A percentile compares a stretch with the other conserved stretches of the same genome.
phyloP scores from a whole-genome alignment of 92 coral and sea anemone genomes.

The Nematostella vectensis region DNA sequence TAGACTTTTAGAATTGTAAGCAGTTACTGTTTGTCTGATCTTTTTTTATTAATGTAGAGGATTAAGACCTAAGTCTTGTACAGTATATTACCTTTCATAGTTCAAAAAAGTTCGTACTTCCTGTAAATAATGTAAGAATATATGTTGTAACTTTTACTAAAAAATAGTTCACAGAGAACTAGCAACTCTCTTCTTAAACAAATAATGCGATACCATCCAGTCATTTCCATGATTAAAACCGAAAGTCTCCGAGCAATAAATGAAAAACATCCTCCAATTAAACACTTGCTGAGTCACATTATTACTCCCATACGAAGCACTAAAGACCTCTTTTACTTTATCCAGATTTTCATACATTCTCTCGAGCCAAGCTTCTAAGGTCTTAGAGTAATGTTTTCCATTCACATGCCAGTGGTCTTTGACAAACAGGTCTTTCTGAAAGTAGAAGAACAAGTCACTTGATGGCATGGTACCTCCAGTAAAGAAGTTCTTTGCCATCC shows the following conservation, averaged over 20 bases:
- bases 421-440: slow-evolving; percentile 58
- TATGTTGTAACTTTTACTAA: neutral
- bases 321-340: slow-evolving; percentile 42
- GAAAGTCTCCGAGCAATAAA: slow-evolving; percentile 73
- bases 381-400: slow-evolving; percentile 63
- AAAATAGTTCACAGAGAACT: slow-evolving; percentile 31
- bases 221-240: slow-evolving; percentile 70
- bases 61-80: too few species aligned
- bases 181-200: slow-evolving; percentile 42
- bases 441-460: slow-evolving; percentile 61
- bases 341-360: slow-evolving; percentile 46
- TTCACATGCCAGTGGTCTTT: slow-evolving; percentile 69
- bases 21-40: too few species aligned
- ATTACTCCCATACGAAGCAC: slow-evolving; percentile 43
- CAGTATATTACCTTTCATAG: too few species aligned
- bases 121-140: too few species aligned
- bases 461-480: slow-evolving; percentile 87
- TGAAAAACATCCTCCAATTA: slow-evolving; percentile 86
- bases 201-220: slow-evolving; percentile 67
- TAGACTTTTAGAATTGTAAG: slow-evolving; percentile 1
- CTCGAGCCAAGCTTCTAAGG: slow-evolving; percentile 75
- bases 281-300: slow-evolving; percentile 51
- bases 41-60: too few species aligned
- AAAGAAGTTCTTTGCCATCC: slow-evolving; percentile 85
- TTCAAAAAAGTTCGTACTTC: too few species aligned